These are phyloP conservation scores for Ptiloglossa arizonensis DNA, from an alignment of 1,140 invertebrate species.

Conservation along the genomic window DNA sequence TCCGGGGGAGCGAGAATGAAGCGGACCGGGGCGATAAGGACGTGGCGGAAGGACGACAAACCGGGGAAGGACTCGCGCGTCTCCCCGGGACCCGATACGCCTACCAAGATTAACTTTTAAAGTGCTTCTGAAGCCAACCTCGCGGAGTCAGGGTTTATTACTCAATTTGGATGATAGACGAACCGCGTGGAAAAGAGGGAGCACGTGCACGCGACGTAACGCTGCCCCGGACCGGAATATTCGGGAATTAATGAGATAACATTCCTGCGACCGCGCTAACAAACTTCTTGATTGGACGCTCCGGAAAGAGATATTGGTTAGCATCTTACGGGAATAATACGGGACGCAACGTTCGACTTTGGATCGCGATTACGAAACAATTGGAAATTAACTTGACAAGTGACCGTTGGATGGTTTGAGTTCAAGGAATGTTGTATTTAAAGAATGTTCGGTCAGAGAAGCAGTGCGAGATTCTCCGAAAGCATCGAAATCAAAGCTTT, in stretches of 20 bases:
- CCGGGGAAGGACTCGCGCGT: not conserved
- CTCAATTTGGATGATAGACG: constrained; percentile 76
- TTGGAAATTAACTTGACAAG: too few relatives aligned
- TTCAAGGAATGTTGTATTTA: too few relatives aligned
- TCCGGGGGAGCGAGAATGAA: constrained; percentile 29
- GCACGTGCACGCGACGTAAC: constrained; percentile 8
- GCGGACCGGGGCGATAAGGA: constrained; percentile 22
- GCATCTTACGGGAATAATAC: too few relatives aligned
- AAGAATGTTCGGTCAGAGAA: too few relatives aligned
- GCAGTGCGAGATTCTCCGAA: too few relatives aligned
- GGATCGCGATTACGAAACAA: too few relatives aligned
- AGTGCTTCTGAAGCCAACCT: constrained; percentile 53
- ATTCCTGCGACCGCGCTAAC: constrained; percentile 14
- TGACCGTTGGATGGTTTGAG: too few relatives aligned
- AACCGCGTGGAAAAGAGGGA: constrained; percentile 47
- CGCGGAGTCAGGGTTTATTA: constrained; percentile 68
- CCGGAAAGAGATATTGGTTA: not conserved
- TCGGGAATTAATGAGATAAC: constrained; percentile 47
- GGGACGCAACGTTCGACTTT: too few relatives aligned
- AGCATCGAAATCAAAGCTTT: too few relatives aligned
- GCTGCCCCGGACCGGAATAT: constrained; percentile 34
- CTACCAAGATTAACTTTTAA: constrained; percentile 73
- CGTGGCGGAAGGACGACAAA: constrained; percentile 28
- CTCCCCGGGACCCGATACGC: constrained; percentile 16
- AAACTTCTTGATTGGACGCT: constrained; percentile 14